Percentiles rank a stretch among this genome's conserved stretches.
phyloP scores from a whole-genome alignment of 2,113 vertebrate genomes.

The Pseudorhombus dupliciocellatus region DNA sequence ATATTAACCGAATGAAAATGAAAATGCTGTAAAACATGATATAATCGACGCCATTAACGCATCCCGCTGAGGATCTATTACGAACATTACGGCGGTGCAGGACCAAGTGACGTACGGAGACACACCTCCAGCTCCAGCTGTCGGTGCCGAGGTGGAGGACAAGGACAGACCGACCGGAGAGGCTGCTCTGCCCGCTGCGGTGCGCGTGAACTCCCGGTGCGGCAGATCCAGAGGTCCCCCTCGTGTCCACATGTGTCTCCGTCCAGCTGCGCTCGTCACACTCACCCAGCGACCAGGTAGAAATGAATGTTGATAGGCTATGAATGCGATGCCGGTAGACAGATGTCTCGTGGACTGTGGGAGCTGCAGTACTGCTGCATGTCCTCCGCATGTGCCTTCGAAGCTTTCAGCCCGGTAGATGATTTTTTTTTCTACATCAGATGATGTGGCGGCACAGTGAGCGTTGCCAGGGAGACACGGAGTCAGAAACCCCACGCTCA shows the following conservation, averaged over 20 bases:
- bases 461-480: constrained; percentile 12
- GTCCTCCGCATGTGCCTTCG: neutral
- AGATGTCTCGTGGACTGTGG: neutral
- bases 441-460: constrained; percentile 52
- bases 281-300: constrained; percentile 30
- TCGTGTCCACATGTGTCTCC: neutral
- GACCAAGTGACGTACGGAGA: constrained; percentile 49
- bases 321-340: neutral
- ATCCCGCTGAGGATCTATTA: constrained; percentile 44
- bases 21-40: neutral
- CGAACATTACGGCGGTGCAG: constrained; percentile 69
- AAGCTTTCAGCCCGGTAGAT: neutral
- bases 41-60: neutral
- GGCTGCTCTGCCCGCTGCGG: neutral
- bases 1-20: neutral
- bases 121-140: constrained; percentile 72
- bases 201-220: neutral
- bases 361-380: neutral
- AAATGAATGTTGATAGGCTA: neutral
- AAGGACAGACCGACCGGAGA: constrained; percentile 55
- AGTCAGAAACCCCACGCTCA: neutral
- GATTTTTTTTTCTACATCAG: neutral
- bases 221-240: neutral
- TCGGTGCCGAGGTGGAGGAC: constrained; percentile 25
- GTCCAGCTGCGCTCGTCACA: neutral